These are phyloP conservation scores for Steinernema hermaphroditum DNA, from an alignment of 2,888 invertebrate species.

Conservation along the genomic window DNA sequence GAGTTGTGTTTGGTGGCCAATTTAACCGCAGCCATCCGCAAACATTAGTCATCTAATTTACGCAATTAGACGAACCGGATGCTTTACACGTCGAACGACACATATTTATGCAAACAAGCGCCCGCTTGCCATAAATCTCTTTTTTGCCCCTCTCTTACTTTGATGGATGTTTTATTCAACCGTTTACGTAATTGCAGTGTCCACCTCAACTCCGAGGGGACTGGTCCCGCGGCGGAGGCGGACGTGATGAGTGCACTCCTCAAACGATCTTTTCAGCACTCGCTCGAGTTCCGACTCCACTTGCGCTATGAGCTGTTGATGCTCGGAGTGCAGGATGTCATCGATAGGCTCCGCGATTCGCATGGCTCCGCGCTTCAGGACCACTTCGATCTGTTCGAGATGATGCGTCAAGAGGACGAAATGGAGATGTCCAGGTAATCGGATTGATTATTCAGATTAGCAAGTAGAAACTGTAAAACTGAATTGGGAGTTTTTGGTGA, in stretches of 20 bases:
- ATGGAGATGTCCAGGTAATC: slow-evolving; percentile 84
- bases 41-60: no score
- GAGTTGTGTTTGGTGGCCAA: no score
- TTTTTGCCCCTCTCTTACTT: background rate
- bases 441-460: no score
- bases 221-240: background rate
- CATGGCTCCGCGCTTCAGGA: slow-evolving; percentile 60
- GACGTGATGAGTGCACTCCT: background rate
- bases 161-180: slow-evolving; percentile 25
- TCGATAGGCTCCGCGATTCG: slow-evolving; percentile 79
- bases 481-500: no score
- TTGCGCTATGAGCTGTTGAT: slow-evolving; percentile 91
- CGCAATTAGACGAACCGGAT: no score
- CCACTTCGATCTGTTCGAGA: slow-evolving; percentile 97
- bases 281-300: slow-evolving; percentile 90
- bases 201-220: background rate
- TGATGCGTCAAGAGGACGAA: slow-evolving; percentile 90
- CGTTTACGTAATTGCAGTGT: slow-evolving; percentile 21
- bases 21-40: no score
- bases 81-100: no score
- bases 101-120: no score
- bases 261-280: slow-evolving; percentile 66
- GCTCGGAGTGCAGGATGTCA: slow-evolving; percentile 92
- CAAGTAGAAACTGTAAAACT: no score
- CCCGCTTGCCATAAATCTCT: no score